phyloP scores from a whole-genome alignment of 2,797 vertebrate genomes.

The Myotis vivesi region DNA sequence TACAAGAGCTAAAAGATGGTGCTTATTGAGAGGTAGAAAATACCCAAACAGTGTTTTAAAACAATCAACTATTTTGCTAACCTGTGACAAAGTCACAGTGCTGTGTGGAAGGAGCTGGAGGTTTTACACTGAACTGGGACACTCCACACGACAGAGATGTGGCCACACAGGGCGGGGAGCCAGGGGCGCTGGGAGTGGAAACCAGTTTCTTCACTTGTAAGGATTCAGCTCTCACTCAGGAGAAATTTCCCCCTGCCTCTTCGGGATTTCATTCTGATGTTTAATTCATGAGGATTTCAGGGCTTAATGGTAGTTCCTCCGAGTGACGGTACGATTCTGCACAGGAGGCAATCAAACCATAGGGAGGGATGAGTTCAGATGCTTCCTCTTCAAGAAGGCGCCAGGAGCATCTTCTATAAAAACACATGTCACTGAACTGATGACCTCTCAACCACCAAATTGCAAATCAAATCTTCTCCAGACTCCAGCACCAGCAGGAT shows the following conservation, averaged over 20 bases:
- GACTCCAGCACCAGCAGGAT: slow-evolving; percentile 70
- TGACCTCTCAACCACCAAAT: slow-evolving; percentile 9
- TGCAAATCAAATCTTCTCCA: slow-evolving; percentile 3
- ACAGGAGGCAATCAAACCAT: slow-evolving; percentile 73
- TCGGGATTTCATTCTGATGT: slow-evolving; percentile 47
- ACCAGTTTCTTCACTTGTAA: slow-evolving; percentile 60
- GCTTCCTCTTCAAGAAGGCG: slow-evolving; percentile 59
- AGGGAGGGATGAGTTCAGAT: neutral
- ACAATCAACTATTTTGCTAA: slow-evolving; percentile 72
- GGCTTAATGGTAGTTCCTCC: slow-evolving; percentile 51
- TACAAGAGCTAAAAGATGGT: slow-evolving; percentile 80
- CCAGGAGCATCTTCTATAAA: slow-evolving; percentile 50
- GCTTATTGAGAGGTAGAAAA: slow-evolving; percentile 86
- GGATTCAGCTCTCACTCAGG: slow-evolving; percentile 63
- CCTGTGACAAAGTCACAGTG: slow-evolving; percentile 75
- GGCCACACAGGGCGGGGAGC: neutral
- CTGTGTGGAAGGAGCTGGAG: slow-evolving; percentile 53
- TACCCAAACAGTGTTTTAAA: slow-evolving; percentile 79
- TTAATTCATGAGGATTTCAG: slow-evolving; percentile 58
- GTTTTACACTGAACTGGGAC: slow-evolving; percentile 48
- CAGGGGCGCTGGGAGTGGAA: slow-evolving; percentile 16
- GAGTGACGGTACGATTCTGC: slow-evolving; percentile 46
- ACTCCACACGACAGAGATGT: neutral
- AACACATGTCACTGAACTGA: slow-evolving; percentile 43
- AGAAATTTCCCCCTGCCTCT: slow-evolving; percentile 52